These are phyloP conservation scores for Ischnus inquisitorius DNA, from an alignment of 2,888 invertebrate species.

Conservation along the genomic window DNA sequence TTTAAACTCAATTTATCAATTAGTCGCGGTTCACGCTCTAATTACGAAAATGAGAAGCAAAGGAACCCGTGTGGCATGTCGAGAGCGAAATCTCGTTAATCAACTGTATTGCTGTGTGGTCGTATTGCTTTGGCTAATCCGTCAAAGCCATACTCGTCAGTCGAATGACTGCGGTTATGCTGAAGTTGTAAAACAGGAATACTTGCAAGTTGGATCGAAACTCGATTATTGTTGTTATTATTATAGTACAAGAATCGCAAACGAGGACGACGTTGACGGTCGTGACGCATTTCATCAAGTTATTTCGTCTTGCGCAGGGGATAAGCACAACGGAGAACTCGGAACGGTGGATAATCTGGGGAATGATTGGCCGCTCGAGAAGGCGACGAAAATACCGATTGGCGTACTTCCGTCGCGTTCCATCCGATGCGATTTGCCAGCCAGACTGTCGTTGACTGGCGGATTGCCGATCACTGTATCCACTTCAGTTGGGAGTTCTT, in stretches of 20 bases:
- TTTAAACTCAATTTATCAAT: background rate
- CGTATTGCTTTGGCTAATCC: slow-evolving; percentile 4
- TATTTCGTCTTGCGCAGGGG: background rate
- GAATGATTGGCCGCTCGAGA: too few relatives aligned
- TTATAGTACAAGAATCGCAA: background rate
- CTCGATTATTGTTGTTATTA: background rate
- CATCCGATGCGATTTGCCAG: background rate
- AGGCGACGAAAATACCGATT: background rate
- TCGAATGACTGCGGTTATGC: background rate
- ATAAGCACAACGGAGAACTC: slow-evolving; percentile 6
- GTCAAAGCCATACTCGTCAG: slow-evolving; percentile 16
- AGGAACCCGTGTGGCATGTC: background rate
- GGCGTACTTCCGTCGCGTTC: background rate
- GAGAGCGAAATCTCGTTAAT: background rate
- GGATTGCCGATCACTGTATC: background rate
- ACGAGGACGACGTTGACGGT: background rate
- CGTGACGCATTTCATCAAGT: background rate
- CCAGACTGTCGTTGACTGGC: background rate
- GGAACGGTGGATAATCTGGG: background rate
- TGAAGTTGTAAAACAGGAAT: slow-evolving; percentile 3
- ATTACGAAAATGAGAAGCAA: background rate
- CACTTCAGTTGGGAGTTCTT: background rate
- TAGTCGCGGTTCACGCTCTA: background rate
- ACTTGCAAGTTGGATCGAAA: slow-evolving; percentile 4
- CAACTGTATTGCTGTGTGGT: background rate